Evolutionary conservation across 2,888 invertebrate species (phyloP), one percentile per base, ranked within the genome.

Genomic region (Cryptus viduatorius): DNA sequence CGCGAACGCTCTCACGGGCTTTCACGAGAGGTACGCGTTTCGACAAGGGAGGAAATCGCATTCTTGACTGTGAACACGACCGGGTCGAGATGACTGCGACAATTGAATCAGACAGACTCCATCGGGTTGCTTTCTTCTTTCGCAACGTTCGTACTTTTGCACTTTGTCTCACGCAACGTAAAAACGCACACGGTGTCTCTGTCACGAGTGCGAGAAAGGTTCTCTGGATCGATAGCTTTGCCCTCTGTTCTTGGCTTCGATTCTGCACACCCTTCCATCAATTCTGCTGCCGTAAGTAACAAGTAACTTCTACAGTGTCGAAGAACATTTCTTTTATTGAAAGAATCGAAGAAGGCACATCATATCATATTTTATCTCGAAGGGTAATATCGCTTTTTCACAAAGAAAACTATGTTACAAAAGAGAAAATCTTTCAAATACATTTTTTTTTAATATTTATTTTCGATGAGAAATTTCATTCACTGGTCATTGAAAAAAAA

Each of bases 101-200:
- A 75, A 75, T 75, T 48, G 61, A 75, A 64, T 75, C 75, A 64
- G 64, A 64, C 75, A 64, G 64, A 75, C 46, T 75, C 64, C 46
- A 73, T 73, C 46, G 59, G 29, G 64, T 44, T 72, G n/a, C 61
- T 12, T 42, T 56, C 48, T 64, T 75, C 29, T 46, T 61, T 56
- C 56, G 19, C 56, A 56, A 16, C 56, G 19, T 56, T 19, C 56
- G 56, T 8, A 24, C 56, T 56, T 48, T 48, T 31, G 75, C 61
- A 75, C 61, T 64, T 75, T 64, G 75, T 12, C 44, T 75, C 48
- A 73, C 73, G 73, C 73, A 73, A 48, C 16, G 12, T 14, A 61
- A 29, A 29, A 61, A 56, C 19, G 56, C 56, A 7, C 37, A 19
- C 3, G 19, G 24, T 12, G 19, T 56, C 56, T 56, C 56, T 8